Evolutionary conservation across 2,888 invertebrate species (phyloP).

Genomic region (Cryptocheilus praepositus): DNA sequence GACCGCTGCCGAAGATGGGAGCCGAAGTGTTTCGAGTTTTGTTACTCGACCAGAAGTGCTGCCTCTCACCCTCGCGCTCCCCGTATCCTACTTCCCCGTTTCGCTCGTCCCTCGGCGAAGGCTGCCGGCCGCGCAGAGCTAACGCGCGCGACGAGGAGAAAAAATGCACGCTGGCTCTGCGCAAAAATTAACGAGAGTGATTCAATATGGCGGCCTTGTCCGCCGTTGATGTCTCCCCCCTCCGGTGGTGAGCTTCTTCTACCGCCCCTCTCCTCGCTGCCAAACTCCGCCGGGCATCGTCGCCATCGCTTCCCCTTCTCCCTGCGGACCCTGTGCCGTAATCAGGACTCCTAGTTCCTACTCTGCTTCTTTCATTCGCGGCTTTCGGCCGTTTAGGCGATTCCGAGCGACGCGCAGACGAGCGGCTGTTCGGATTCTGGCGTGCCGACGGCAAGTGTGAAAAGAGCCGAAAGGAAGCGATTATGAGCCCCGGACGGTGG

Average conservation of each 20-base stretch:
- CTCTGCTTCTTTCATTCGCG: slow-evolving; percentile 21
- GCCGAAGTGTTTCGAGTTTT: too few species aligned
- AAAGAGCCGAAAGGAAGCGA: too few species aligned
- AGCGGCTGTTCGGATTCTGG: too few species aligned
- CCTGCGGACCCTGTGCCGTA: not conserved
- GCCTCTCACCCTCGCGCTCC: not conserved
- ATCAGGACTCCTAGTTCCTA: too few species aligned
- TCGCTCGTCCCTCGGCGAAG: not conserved
- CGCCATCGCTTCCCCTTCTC: slow-evolving; percentile 36
- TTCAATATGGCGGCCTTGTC: slow-evolving; percentile 80
- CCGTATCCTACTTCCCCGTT: not conserved
- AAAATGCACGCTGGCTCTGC: slow-evolving; percentile 72
- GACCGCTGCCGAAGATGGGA: too few species aligned
- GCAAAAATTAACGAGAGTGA: slow-evolving; percentile 79
- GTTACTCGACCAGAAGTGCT: not conserved
- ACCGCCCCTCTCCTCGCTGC: slow-evolving; percentile 21
- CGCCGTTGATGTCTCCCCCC: slow-evolving; percentile 49
- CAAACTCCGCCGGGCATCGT: slow-evolving; percentile 52
- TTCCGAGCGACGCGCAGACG: too few species aligned
- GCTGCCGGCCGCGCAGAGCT: slow-evolving; percentile 36
- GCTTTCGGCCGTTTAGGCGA: slow-evolving; percentile 27
- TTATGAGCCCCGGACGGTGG: too few species aligned
- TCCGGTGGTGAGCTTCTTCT: slow-evolving; percentile 9
- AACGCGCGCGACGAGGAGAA: slow-evolving; percentile 42
- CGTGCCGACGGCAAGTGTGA: too few species aligned